These are phyloP conservation scores for Chamaetylas fuelleborni DNA, from an alignment of 2,113 vertebrate species.

Conservation along the genomic window DNA sequence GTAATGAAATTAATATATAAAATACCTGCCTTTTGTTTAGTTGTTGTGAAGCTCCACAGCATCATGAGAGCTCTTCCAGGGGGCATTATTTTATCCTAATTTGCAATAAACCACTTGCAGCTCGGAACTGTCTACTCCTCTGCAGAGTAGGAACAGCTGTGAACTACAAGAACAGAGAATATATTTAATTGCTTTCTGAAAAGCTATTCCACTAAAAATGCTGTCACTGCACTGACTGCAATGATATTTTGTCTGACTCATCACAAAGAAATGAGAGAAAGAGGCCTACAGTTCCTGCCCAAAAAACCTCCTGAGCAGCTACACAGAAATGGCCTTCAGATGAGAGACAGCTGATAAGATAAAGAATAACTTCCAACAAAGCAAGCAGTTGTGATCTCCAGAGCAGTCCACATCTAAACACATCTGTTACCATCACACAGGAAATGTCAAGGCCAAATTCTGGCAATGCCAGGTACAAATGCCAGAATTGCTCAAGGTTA, in stretches of 20 bases:
- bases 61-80: not conserved
- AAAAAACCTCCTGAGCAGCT: not conserved
- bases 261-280: not conserved
- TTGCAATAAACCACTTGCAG: not conserved
- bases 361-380: constrained; percentile 2
- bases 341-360: not conserved
- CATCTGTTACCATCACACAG: not conserved
- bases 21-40: not conserved
- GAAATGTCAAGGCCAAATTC: constrained; percentile 1
- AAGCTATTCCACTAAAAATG: not conserved
- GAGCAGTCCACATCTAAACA: not conserved
- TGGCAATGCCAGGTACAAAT: not conserved
- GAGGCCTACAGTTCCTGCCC: not conserved
- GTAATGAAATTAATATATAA: not conserved
- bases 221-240: not conserved
- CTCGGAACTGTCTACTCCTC: not conserved
- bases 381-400: not conserved
- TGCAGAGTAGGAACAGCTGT: not conserved
- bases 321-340: not conserved
- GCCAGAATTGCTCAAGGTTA: not conserved
- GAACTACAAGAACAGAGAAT: not conserved
- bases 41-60: not conserved
- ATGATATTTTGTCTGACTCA: not conserved
- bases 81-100: not conserved
- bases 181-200: not conserved